Evolutionary conservation across 2,797 vertebrate genomes (phyloP).

Genomic region (Rhinatrema bivittatum): DNA sequence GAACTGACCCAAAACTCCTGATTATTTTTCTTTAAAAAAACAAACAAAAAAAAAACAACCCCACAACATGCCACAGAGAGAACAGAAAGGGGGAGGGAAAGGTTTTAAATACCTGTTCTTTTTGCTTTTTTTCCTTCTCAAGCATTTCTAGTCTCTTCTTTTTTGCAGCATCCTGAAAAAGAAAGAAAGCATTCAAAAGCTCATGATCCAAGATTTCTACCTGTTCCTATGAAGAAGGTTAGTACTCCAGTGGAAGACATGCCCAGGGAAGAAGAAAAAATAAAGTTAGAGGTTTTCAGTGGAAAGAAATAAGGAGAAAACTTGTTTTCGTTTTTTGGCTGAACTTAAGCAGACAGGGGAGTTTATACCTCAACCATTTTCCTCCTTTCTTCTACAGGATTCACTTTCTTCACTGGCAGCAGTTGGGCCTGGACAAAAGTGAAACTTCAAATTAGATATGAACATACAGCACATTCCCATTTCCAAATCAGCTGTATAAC

Average conservation of each 20-base stretch:
- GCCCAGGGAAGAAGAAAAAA: not conserved
- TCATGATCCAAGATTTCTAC: conserved; percentile 1
- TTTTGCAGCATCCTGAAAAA: conserved; percentile 70
- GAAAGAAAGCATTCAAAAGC: conserved; percentile 23
- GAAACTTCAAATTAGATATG: conserved; percentile 69
- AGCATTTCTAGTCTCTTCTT: conserved; percentile 75
- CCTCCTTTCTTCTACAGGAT: conserved; percentile 78
- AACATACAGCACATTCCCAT: not conserved
- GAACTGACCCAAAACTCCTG: too few relatives aligned
- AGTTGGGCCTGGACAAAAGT: conserved; percentile 75
- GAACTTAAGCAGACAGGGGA: conserved; percentile 41
- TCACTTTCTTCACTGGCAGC: conserved; percentile 71
- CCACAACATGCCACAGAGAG: not conserved
- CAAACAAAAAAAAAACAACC: too few relatives aligned
- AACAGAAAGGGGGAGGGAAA: too few relatives aligned
- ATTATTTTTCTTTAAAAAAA: too few relatives aligned
- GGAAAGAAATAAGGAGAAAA: conserved; percentile 48
- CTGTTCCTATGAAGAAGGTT: conserved; percentile 10
- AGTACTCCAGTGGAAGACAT: conserved; percentile 10
- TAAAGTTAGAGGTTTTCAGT: conserved; percentile 7
- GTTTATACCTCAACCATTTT: conserved; percentile 80
- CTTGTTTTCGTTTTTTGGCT: conserved; percentile 22
- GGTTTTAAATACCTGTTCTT: conserved; percentile 84
- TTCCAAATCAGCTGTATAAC: conserved; percentile 5
- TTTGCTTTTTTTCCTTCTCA: conserved; percentile 80